phyloP scores from a whole-genome alignment of 1,140 invertebrate species.

The Megathymus violae region DNA sequence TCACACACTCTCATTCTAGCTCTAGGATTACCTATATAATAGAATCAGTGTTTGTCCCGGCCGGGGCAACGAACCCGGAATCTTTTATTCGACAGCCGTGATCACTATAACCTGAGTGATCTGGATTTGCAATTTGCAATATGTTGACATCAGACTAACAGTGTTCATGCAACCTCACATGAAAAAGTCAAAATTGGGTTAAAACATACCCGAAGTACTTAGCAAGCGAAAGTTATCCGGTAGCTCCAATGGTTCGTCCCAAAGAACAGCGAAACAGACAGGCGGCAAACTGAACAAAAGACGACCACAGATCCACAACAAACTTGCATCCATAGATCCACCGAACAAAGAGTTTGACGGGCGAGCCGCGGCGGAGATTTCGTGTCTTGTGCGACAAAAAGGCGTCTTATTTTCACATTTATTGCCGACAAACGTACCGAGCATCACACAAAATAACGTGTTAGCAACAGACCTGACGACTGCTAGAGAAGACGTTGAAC shows the following conservation, averaged over 20 bases:
- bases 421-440: constrained; percentile 8
- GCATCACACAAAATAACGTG: constrained; percentile 1
- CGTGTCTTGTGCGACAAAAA: constrained; percentile 13
- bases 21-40: too few species aligned
- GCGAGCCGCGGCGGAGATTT: constrained; percentile 26
- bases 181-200: too few species aligned
- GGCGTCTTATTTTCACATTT: constrained; percentile 21
- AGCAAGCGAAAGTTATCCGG: constrained; percentile 1
- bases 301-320: constrained; percentile 10
- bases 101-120: too few species aligned
- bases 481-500: neutral
- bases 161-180: too few species aligned
- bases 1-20: too few species aligned
- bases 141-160: too few species aligned
- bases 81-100: too few species aligned
- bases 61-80: too few species aligned
- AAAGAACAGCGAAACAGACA: constrained; percentile 11
- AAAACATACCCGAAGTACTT: too few species aligned
- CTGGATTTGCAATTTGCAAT: too few species aligned
- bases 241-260: neutral
- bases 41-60: too few species aligned
- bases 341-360: constrained; percentile 28
- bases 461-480: neutral
- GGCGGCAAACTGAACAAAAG: constrained; percentile 18
- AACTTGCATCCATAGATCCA: constrained; percentile 16